Conservation (phyloP, 2,797 vertebrate genomes). For the Cottoperca gobio region DNA sequence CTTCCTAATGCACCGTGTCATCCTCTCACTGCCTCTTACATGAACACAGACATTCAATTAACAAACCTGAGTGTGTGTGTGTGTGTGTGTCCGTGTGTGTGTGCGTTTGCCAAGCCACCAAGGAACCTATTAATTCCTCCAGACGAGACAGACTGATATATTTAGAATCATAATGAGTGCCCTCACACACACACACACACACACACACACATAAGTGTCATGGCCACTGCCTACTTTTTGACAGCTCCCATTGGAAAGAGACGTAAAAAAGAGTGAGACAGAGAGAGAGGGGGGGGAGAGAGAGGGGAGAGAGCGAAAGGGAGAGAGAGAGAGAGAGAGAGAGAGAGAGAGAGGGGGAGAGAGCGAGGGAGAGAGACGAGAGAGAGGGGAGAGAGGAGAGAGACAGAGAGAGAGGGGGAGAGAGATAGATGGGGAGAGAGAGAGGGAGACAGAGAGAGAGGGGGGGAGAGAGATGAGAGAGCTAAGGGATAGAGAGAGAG, state of each 20-base stretch:
- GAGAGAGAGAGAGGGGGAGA: no score
- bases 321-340: no score
- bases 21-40: constrained; percentile 70
- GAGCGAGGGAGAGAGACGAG: no score
- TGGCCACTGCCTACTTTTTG: constrained; percentile 19
- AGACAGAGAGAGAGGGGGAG: no score
- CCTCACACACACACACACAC: constrained; percentile 8
- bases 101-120: constrained; percentile 38
- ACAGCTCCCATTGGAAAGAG: constrained; percentile 39
- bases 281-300: no score
- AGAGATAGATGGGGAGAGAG: no score
- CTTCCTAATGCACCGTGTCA: constrained; percentile 70
- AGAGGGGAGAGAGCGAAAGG: no score
- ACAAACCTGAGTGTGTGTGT: constrained; percentile 38
- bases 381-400: no score
- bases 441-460: no score
- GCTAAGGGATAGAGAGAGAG: no score
- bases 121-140: constrained; percentile 69
- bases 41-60: constrained; percentile 77
- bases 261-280: not conserved
- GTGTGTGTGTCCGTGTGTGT: constrained; percentile 5
- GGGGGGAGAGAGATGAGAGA: no score
- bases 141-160: constrained; percentile 62
- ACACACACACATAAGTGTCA: constrained; percentile 5
- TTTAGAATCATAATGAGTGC: constrained; percentile 68